Evolutionary conservation across 2,113 vertebrate genomes (phyloP), one percentile per base, ranked within the genome.

Genomic region (Baryphthengus martii): DNA sequence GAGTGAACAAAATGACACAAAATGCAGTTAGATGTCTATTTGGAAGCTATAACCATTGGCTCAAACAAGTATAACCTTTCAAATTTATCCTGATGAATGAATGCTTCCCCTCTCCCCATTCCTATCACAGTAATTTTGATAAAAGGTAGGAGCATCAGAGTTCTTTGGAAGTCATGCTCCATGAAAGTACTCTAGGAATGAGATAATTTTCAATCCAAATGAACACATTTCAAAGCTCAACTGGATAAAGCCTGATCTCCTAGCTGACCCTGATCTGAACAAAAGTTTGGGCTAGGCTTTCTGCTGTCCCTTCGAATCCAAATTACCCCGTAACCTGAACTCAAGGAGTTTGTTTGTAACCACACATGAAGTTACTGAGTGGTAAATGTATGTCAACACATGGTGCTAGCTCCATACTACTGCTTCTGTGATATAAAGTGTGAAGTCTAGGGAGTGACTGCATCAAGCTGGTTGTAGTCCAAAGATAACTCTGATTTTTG

Each of bases 101-200:
- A 31, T 26, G 8, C 7, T 29, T 49, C 0, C 1, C 2, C 3
- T 4, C 6, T 3, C 6, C n/a, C n/a, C n/a, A n/a, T n/a, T n/a
- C 3, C 33, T 3, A 18, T 53, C 13, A 39, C 4, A 29, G 42
- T 33, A 40, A 40, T 50, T 85, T 44, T 77, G 61, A 47, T 40
- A 66, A 66, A 82, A 83, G 7, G 11, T 44, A 44, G 70, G 17
- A 84, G 33, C 42, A 21, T n/a, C 12, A 33, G 47, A 62, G 19
- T 28, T 63, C n/a, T 78, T 58, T 35, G 13, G 8, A 71, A 59
- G 28, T 61, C 28, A 20, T 28, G 20, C 4, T 81, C 10, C 13
- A 13, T 1, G 2, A n/a, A 68, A 70, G 44, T 50, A 21, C 6
- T 67, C 15, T 20, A 45, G 37, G n/a, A 56, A 49, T 24, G 24